Percentiles rank a stretch among this genome's conserved stretches.
Evolutionary conservation across 2,797 vertebrate genomes (phyloP).

Genomic region (Pipistrellus nathusii): DNA sequence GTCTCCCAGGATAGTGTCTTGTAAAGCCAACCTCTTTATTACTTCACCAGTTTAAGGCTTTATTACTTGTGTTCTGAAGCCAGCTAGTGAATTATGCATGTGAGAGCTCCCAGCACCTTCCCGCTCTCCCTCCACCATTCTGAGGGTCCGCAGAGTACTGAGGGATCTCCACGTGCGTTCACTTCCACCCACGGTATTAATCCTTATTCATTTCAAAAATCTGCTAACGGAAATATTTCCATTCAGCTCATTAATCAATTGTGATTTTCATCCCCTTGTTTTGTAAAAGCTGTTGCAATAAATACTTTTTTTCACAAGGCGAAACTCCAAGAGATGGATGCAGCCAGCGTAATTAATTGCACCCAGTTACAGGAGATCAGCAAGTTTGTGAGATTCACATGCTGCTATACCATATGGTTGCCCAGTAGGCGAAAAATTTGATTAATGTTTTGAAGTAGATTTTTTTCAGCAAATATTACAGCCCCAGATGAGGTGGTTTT

Average conservation of each 20-base stretch:
- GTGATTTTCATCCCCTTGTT: conserved; percentile 95
- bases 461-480: conserved; percentile 97
- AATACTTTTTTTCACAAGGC: conserved; percentile 95
- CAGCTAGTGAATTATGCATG: conserved; percentile 77
- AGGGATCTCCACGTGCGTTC: conserved; percentile 72
- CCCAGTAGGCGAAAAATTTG: conserved; percentile 99
- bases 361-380: conserved; percentile 99
- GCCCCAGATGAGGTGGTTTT: conserved; percentile 93
- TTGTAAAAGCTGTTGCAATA: conserved; percentile 95
- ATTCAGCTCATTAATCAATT: conserved; percentile 98
- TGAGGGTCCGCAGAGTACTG: conserved; percentile 38
- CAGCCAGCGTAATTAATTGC: conserved; percentile 99
- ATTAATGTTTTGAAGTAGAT: conserved; percentile 99
- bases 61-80: conserved; percentile 80
- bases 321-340: conserved; percentile 97
- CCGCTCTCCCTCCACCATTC: conserved; percentile 44
- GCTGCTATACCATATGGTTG: conserved; percentile 99
- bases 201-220: conserved; percentile 91
- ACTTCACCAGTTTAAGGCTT: conserved; percentile 78
- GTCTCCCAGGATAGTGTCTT: conserved; percentile 78
- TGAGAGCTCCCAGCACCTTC: neutral
- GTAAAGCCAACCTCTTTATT: conserved; percentile 81
- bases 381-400: conserved; percentile 99
- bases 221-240: conserved; percentile 94
- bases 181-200: conserved; percentile 86